Evolutionary conservation across 2,113 vertebrate species (phyloP).

Genomic region (Dolichotis patagonum): DNA sequence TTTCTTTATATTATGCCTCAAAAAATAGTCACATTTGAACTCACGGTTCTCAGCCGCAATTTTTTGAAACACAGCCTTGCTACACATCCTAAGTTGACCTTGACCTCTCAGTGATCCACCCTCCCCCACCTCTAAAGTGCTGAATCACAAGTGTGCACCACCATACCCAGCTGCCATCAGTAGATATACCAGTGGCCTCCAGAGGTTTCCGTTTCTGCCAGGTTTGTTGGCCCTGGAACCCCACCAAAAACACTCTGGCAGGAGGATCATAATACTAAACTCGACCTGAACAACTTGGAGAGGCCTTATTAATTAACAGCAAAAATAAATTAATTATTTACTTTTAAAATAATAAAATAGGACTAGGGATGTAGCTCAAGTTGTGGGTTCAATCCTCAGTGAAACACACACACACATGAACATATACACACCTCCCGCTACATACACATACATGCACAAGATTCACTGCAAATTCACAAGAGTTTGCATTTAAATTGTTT

Average conservation of each 20-base stretch:
- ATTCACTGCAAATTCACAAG: neutral
- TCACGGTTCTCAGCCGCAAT: neutral
- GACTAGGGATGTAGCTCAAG: neutral
- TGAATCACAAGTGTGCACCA: neutral
- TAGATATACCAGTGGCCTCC: neutral
- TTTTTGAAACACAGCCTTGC: neutral
- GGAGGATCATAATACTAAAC: neutral
- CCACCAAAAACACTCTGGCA: neutral
- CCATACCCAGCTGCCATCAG: neutral
- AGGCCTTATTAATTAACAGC: neutral
- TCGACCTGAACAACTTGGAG: neutral
- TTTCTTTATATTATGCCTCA: neutral
- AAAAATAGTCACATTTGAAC: neutral
- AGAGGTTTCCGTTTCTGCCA: neutral
- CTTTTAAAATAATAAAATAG: neutral
- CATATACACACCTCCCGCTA: neutral
- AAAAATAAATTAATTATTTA: neutral
- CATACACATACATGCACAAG: neutral
- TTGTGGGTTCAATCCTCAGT: neutral
- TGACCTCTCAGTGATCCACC: neutral
- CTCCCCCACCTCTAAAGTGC: neutral
- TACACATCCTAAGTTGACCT: neutral
- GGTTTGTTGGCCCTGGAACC: neutral
- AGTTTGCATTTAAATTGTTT: neutral
- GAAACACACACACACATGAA: fast-evolving